Conservation (phyloP, 1,140 invertebrate genomes). For the Hyposmocoma kahamanoa region DNA sequence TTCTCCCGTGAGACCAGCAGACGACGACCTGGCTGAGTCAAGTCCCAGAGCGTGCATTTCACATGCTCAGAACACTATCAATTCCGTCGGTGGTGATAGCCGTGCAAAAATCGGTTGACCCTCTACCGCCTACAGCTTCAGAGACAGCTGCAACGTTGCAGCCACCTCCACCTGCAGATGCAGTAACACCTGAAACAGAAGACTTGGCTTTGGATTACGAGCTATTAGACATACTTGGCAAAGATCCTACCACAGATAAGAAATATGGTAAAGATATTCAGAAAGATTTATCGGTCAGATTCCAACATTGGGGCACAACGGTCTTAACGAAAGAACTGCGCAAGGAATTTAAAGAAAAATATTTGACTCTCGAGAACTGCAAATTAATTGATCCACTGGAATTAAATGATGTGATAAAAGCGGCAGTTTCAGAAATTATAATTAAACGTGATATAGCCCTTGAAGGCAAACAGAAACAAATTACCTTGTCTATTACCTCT, state of each 20-base stretch:
- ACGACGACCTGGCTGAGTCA: not conserved
- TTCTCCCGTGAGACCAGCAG: not conserved
- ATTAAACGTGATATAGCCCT: constrained; percentile 11
- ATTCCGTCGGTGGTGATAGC: not conserved
- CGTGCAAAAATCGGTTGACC: not conserved
- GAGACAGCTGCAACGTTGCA: not conserved
- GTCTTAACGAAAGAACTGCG: constrained; percentile 7
- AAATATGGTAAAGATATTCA: constrained; percentile 10
- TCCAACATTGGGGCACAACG: not conserved
- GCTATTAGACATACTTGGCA: constrained; percentile 10
- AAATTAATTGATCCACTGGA: constrained; percentile 7
- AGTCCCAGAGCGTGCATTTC: not conserved
- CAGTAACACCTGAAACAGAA: not conserved
- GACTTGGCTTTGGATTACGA: not conserved
- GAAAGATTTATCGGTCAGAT: constrained; percentile 1
- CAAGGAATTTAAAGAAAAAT: constrained; percentile 8
- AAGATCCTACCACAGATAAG: constrained; percentile 3
- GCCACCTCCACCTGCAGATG: not conserved
- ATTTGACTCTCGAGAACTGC: constrained; percentile 11
- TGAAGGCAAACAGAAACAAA: constrained; percentile 11
- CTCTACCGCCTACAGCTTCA: not conserved
- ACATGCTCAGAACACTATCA: not conserved
- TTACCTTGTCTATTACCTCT: constrained; percentile 3
- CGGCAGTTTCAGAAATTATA: constrained; percentile 1
- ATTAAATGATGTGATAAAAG: constrained; percentile 9